phyloP scores from a whole-genome alignment of 2,888 invertebrate species.

The Clusia tigrina region DNA sequence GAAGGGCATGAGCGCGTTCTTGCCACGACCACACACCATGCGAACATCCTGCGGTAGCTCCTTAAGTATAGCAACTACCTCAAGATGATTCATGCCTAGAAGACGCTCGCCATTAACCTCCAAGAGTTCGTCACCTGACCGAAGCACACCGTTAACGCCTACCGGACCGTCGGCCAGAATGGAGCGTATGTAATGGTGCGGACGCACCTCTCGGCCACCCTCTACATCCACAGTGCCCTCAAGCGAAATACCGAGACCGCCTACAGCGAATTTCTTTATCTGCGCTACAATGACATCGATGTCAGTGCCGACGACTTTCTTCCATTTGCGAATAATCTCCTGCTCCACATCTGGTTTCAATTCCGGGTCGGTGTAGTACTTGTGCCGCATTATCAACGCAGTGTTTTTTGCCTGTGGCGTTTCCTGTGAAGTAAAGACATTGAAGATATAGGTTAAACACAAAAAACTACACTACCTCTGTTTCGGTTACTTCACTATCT shows the following conservation, averaged over 20 bases:
- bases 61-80: conserved; percentile 92
- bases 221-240: conserved; percentile 99
- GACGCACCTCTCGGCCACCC: conserved; percentile 95
- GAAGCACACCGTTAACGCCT: conserved; percentile 86
- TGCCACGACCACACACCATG: conserved; percentile 84
- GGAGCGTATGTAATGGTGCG: conserved; percentile 98
- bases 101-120: conserved; percentile 91
- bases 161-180: conserved; percentile 98
- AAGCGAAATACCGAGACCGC: conserved; percentile 94
- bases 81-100: conserved; percentile 89
- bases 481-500: conserved; percentile 42
- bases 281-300: conserved; percentile 83
- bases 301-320: conserved; percentile 80
- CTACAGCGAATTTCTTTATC: conserved; percentile 84
- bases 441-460: too few species aligned
- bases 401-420: conserved; percentile 54
- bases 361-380: conserved; percentile 62
- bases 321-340: conserved; percentile 83
- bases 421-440: conserved; percentile 34
- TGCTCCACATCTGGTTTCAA: conserved; percentile 79
- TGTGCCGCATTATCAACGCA: conserved; percentile 55
- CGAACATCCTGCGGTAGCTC: conserved; percentile 89
- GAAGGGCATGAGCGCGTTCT: conserved; percentile 58
- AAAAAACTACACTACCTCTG: conserved; percentile 44
- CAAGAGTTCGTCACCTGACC: conserved; percentile 94